phyloP scores from a whole-genome alignment of 2,888 invertebrate genomes.

The Drosophila birchii region DNA sequence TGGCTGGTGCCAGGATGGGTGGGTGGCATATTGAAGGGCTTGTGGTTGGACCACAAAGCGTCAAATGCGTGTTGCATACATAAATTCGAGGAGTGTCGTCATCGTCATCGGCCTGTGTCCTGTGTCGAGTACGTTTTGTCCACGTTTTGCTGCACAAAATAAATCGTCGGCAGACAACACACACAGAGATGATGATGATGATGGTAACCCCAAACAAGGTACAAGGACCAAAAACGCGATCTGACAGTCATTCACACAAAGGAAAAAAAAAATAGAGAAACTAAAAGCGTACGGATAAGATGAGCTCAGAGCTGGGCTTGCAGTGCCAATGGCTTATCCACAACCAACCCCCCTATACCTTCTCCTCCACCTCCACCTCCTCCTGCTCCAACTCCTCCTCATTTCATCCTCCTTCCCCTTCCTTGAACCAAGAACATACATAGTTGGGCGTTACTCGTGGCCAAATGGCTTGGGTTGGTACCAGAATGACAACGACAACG shows the following conservation, averaged over 20 bases:
- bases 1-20: neutral
- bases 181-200: neutral
- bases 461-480: conserved; percentile 24
- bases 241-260: conserved; percentile 27
- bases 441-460: conserved; percentile 39
- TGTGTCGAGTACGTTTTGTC: conserved; percentile 22
- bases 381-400: neutral
- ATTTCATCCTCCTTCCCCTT: neutral
- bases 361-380: neutral
- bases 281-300: conserved; percentile 15
- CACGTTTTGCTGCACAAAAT: conserved; percentile 55
- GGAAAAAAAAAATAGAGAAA: neutral
- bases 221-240: conserved; percentile 27
- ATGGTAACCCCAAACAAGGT: conserved; percentile 8
- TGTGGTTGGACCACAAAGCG: conserved; percentile 50
- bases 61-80: conserved; percentile 60
- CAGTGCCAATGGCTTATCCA: conserved; percentile 56
- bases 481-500: conserved; percentile 8
- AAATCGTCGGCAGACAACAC: conserved; percentile 59
- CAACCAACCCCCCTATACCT: neutral
- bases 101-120: neutral
- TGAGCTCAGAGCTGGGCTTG: conserved; percentile 13
- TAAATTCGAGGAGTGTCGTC: conserved; percentile 46
- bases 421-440: neutral
- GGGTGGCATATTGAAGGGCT: conserved; percentile 21